Base-by-base conservation (phyloP, 2,888 invertebrate species). In the Oscheius sp. region DNA sequence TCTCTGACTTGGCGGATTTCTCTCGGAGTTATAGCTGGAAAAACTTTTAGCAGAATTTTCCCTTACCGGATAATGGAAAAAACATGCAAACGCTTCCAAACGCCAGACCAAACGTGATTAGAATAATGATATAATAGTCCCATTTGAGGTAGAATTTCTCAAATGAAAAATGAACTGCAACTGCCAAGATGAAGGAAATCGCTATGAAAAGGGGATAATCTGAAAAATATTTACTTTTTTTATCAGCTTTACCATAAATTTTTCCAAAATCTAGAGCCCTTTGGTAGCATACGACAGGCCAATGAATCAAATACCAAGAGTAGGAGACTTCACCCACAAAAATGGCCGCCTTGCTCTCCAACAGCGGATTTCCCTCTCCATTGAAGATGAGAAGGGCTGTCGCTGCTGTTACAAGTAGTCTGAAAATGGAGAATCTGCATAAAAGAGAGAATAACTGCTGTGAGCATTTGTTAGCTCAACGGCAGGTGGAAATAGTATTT, bases 71-170 rank as follows among this genome's bases (percentile, higher is more conserved):
- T 4, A 58, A 17, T 23, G 58, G 58, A 25, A 39, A 15, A 27
- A 12, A 25, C 8, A 58, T 37, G 10, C 39, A 10, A 3, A 39
- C 27, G 10, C 39, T 42, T 4, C n/a, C 37, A 17, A 58, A 25
- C 1, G 25, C 39, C 6, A 39, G 20, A 3, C 10, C 12, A 27
- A n/a, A 58, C 23, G 23, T 27, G n/a, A 23, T n/a, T 0, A 58
- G 3, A 12, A 2, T 25, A 5, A 27, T 39, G 1, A 25, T 1
- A 23, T 37, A 39, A 37, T 25, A 39, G 25, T 42, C 27, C 58
- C 58, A 58, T n/a, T 39, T 58, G 2, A 58, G 58, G 27, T 58
- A 58, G n/a, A n/a, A 23, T 58, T 23, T 37, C 27, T 58, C 58
- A 25, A 58, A 58, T 8, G 42, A 25, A 23, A 39, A 58, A 15